A percentile compares a stretch with the other conserved stretches of the same genome.
Evolutionary conservation across 2,888 invertebrate genomes (phyloP).

Genomic region (Lamproptera curius): DNA sequence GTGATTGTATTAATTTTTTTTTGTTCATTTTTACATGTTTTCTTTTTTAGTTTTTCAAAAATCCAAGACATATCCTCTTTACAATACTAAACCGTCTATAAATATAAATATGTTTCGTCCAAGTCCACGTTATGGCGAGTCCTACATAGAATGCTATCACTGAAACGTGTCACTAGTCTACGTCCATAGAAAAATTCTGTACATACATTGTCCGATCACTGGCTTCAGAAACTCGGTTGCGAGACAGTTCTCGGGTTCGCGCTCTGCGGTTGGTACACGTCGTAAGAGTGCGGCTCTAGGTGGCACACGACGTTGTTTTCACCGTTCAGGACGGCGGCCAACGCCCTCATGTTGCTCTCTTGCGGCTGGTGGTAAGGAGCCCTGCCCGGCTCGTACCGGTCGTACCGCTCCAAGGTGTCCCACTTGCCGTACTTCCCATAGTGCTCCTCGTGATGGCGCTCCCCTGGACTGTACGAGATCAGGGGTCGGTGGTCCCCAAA

Average conservation of each 20-base stretch:
- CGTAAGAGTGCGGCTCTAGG: constrained; percentile 83
- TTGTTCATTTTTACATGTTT: too few relatives aligned
- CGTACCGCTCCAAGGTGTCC: constrained; percentile 72
- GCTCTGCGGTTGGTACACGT: constrained; percentile 66
- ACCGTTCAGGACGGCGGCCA: constrained; percentile 90
- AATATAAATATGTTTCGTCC: constrained; percentile 51
- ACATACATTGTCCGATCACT: constrained; percentile 42
- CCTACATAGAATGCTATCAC: constrained; percentile 69
- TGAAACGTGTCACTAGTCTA: constrained; percentile 61
- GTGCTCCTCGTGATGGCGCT: constrained; percentile 74
- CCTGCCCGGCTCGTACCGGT: constrained; percentile 68
- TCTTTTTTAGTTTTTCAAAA: too few relatives aligned
- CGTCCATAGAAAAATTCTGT: constrained; percentile 74
- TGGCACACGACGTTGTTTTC: constrained; percentile 92
- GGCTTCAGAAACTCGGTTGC: constrained; percentile 68
- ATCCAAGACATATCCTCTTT: too few relatives aligned
- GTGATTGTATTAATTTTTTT: too few relatives aligned
- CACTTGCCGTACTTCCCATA: constrained; percentile 72
- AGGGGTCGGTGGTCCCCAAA: constrained; percentile 90
- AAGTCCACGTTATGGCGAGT: constrained; percentile 76
- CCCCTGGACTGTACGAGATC: constrained; percentile 86
- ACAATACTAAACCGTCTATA: constrained; percentile 40
- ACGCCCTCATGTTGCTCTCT: constrained; percentile 76
- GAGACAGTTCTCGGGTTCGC: constrained; percentile 71
- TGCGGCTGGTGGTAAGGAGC: constrained; percentile 74